Conservation (phyloP, 2,113 vertebrate genomes). For the Plotosus lineatus region DNA sequence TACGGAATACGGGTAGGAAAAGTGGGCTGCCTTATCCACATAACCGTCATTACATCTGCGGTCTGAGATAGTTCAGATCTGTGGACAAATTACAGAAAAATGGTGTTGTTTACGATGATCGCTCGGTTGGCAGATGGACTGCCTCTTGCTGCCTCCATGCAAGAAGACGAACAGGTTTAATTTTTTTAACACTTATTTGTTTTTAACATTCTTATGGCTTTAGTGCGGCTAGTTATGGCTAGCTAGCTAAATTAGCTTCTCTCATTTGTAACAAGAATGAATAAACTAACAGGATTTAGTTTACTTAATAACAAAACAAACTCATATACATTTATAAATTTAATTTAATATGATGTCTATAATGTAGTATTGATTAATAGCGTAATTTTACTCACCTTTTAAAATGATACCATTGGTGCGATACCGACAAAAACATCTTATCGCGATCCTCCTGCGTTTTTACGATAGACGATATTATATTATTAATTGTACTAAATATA, state of each 20-base stretch:
- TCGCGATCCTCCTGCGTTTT: no score
- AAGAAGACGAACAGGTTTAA: slow-evolving; percentile 93
- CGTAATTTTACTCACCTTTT: not conserved
- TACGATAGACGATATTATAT: no score
- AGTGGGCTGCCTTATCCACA: not conserved
- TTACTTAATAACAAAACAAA: not conserved
- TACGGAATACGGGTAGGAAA: not conserved
- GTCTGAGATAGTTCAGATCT: not conserved
- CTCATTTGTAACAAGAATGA: not conserved
- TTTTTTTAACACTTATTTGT: not conserved
- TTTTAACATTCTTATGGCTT: not conserved
- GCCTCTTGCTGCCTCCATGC: slow-evolving; percentile 94
- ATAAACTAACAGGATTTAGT: not conserved
- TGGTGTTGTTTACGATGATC: slow-evolving; percentile 97
- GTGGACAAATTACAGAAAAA: slow-evolving; percentile 56
- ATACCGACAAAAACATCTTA: not conserved
- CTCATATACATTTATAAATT: no score
- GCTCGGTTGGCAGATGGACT: slow-evolving; percentile 94
- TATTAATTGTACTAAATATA: no score
- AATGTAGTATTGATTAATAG: not conserved
- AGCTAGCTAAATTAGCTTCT: not conserved
- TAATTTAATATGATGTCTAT: not conserved
- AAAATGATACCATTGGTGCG: not conserved
- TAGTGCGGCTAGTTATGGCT: not conserved
- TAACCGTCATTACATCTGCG: slow-evolving; percentile 5